These are phyloP conservation scores for Drosophila anceps DNA, from an alignment of 2,888 invertebrate species.

Conservation along the genomic window DNA sequence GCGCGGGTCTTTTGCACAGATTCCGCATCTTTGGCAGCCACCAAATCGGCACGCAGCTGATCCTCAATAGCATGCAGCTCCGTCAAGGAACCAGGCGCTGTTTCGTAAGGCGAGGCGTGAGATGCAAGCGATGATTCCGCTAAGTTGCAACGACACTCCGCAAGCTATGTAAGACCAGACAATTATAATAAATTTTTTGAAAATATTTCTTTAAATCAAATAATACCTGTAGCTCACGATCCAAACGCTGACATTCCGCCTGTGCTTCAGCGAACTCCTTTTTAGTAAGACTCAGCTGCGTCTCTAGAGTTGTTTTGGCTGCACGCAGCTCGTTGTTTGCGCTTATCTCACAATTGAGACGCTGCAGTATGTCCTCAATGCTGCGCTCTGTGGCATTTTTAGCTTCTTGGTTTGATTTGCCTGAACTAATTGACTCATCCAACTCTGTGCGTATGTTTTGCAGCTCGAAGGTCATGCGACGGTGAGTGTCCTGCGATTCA, in stretches of 20 bases:
- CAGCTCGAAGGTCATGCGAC: constrained; percentile 83
- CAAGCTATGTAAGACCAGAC: constrained; percentile 53
- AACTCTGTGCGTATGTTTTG: constrained; percentile 82
- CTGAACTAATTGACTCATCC: constrained; percentile 80
- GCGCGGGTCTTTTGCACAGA: constrained; percentile 84
- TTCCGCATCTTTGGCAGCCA: constrained; percentile 83
- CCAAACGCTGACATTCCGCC: constrained; percentile 76
- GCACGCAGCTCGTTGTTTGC: constrained; percentile 82
- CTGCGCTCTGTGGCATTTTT: constrained; percentile 82
- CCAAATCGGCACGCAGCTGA: constrained; percentile 83
- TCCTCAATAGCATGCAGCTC: constrained; percentile 83
- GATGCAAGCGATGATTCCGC: constrained; percentile 69
- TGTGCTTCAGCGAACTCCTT: constrained; percentile 81
- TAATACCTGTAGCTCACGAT: constrained; percentile 80
- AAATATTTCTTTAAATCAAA: neutral
- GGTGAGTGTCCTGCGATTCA: constrained; percentile 85
- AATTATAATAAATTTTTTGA: neutral
- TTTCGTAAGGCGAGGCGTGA: constrained; percentile 80
- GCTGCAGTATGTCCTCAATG: constrained; percentile 81
- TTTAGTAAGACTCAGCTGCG: constrained; percentile 75
- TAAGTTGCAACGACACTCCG: constrained; percentile 80
- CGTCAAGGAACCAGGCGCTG: constrained; percentile 84
- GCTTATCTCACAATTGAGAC: constrained; percentile 83
- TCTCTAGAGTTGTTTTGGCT: constrained; percentile 72
- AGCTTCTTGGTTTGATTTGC: constrained; percentile 81